phyloP scores from a whole-genome alignment of 2,113 vertebrate species.

The Struthidea cinerea region DNA sequence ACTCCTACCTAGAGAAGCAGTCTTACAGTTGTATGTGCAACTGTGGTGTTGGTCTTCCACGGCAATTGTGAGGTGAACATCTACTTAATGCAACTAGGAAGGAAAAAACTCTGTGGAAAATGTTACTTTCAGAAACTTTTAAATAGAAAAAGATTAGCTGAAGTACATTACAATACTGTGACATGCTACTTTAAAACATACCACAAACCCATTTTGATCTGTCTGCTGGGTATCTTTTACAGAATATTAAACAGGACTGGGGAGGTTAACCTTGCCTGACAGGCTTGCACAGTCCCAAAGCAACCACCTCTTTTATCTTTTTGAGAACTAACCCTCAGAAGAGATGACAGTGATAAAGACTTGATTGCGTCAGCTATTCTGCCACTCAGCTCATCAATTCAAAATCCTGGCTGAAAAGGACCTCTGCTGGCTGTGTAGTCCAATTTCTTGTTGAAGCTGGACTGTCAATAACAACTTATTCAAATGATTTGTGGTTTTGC shows the following conservation, averaged over 20 bases:
- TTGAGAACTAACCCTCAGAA: neutral
- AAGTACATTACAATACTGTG: neutral
- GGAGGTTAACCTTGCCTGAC: neutral
- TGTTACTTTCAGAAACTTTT: neutral
- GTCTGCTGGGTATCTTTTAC: neutral
- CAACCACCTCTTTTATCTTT: neutral
- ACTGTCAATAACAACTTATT: neutral
- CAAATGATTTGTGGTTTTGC: neutral
- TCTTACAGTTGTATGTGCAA: neutral
- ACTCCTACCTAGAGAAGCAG: neutral
- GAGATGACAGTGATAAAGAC: neutral
- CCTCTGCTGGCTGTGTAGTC: neutral
- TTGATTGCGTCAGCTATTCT: neutral
- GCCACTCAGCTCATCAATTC: neutral
- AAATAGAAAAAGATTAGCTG: neutral
- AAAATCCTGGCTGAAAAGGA: neutral
- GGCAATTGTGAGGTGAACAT: neutral
- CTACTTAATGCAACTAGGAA: neutral
- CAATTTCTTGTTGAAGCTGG: neutral
- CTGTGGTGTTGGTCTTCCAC: neutral
- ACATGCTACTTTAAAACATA: neutral
- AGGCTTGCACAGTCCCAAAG: neutral
- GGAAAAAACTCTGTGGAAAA: neutral
- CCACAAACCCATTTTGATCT: neutral
- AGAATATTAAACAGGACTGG: neutral